These are phyloP conservation scores for Drosophila histrio DNA, from an alignment of 2,888 invertebrate genomes.

Conservation along the genomic window DNA sequence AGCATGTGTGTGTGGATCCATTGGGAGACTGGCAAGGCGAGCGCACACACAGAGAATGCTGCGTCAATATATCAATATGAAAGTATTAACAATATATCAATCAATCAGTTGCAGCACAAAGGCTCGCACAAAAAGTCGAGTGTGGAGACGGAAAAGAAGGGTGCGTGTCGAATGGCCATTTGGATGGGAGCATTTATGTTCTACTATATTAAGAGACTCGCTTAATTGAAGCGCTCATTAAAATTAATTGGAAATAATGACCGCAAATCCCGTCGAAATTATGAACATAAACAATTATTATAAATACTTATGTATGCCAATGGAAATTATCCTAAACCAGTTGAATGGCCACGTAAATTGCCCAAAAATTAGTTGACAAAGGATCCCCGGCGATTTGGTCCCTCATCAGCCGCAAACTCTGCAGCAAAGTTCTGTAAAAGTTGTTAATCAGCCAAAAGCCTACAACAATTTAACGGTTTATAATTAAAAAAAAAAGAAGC, in stretches of 20 bases:
- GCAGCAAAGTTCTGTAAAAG: slow-evolving; percentile 16
- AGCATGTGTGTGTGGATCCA: slow-evolving; percentile 6
- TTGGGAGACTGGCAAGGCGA: neutral
- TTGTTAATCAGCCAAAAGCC: slow-evolving; percentile 57
- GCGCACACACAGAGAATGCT: slow-evolving; percentile 16
- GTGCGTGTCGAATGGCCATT: neutral
- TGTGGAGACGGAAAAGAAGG: neutral
- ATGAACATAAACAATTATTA: slow-evolving; percentile 28
- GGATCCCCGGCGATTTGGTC: neutral
- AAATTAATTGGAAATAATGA: slow-evolving; percentile 67
- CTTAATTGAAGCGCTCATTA: slow-evolving; percentile 34
- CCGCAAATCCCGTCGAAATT: slow-evolving; percentile 23
- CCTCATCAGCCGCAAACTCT: slow-evolving; percentile 7
- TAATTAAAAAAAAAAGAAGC: slow-evolving; percentile 20
- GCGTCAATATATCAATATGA: slow-evolving; percentile 38
- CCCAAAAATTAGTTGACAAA: slow-evolving; percentile 26
- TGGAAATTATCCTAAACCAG: neutral
- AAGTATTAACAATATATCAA: slow-evolving; percentile 44
- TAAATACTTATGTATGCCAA: neutral
- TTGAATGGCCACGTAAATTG: slow-evolving; percentile 34
- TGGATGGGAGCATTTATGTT: neutral
- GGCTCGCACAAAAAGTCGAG: neutral
- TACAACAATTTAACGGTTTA: slow-evolving; percentile 24
- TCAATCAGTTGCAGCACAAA: slow-evolving; percentile 13
- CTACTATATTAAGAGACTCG: neutral